These are phyloP conservation scores for Leptinotarsa defecta DNA, from an alignment of 1,140 invertebrate genomes.

Conservation along the genomic window DNA sequence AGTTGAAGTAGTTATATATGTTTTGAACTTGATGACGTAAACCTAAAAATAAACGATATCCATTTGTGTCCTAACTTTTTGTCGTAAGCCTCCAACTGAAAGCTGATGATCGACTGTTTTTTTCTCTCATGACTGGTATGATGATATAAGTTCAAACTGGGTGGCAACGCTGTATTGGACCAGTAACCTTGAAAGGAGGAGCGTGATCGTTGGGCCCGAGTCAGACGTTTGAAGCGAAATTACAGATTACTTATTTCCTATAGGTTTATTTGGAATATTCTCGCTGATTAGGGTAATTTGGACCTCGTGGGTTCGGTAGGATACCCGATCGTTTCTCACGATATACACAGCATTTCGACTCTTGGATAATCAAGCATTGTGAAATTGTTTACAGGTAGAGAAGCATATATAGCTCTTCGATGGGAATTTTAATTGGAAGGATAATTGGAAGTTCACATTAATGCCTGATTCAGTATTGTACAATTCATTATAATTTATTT, in stretches of 20 bases:
- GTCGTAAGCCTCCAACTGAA: too few species aligned
- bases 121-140: too few species aligned
- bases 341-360: neutral
- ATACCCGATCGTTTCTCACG: slow-evolving; percentile 5
- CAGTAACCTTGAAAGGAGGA: neutral
- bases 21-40: too few species aligned
- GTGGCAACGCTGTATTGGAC: neutral
- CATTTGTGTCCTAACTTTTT: too few species aligned
- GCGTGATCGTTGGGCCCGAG: slow-evolving; percentile 4
- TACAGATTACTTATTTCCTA: neutral
- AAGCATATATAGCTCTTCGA: neutral
- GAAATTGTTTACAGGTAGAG: slow-evolving; percentile 1
- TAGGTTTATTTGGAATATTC: slow-evolving; percentile 8
- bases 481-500: neutral
- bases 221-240: slow-evolving; percentile 2
- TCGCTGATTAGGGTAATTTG: slow-evolving; percentile 4
- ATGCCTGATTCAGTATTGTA: neutral
- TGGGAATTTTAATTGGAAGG: slow-evolving; percentile 1
- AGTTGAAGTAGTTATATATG: too few species aligned
- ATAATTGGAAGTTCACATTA: neutral
- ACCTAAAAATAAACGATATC: too few species aligned
- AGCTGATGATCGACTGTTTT: too few species aligned
- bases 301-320: neutral
- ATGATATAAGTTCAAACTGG: neutral
- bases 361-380: neutral